Evolutionary conservation across 2,797 vertebrate genomes (phyloP), one percentile per base, ranked within the genome.

Genomic region (Acanthurus leucopareius): DNA sequence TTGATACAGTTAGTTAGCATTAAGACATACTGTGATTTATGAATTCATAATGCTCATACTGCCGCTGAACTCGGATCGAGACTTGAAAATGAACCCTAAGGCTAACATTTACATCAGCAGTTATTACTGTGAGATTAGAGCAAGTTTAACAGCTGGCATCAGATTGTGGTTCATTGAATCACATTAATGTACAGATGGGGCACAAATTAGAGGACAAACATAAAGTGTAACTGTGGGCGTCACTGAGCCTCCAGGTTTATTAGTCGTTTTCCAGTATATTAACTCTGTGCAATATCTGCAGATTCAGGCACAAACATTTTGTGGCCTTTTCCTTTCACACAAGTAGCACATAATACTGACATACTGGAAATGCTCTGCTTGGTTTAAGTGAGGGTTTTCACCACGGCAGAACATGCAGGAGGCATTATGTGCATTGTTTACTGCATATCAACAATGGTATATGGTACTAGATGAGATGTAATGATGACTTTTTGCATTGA

Each of bases 81-180:
- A 70, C 80, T 80, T 82, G 15, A 64, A 76, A 71, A 22, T 40
- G 10, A n/a, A 53, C 70, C 81, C 66, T 52, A 0, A 63, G 80
- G 79, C 75, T 65, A 25, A 17, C 5, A 0, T 72, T 83, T 57
- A 65, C 63, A 81, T 83, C 75, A 71, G 40, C 75, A 79, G 84
- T 63, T 62, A 72, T 82, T 70, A 62, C 69, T 40, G 53, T 45
- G 47, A 53, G 54, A 82, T 84, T 45, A 65, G 14, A 83, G 48
- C 52, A 51, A 35, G 75, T 44, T 56, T 58, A 57, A 38, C 28
- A 45, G 52, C 51, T 13, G 14, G 53, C 49, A 40, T 51, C 73
- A 66, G n/a, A 75, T 56, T 32, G 54, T 42, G 22, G 32, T 64
- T 75, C 53, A 65, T 53, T 51, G 65, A 48, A n/a, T 66, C 57